Conservation (phyloP, 2,113 vertebrate species). For the Amphilophus citrinellus region DNA sequence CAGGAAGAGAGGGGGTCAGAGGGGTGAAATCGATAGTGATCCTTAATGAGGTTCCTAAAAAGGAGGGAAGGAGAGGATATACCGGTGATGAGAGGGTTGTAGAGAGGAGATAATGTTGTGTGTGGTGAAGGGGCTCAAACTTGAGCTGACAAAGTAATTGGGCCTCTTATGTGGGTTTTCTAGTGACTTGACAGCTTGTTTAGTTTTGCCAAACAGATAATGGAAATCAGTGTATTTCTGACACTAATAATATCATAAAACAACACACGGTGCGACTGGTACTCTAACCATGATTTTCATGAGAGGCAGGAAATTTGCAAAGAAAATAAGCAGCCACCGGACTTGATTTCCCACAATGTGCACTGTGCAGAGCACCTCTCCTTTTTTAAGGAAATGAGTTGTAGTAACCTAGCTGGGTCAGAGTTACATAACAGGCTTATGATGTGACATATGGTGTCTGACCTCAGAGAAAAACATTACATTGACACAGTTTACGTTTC, state of each 20-base stretch:
- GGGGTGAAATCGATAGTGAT: slow-evolving; percentile 75
- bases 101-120: background rate
- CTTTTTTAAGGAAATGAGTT: slow-evolving; percentile 21
- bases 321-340: slow-evolving; percentile 31
- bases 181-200: slow-evolving; percentile 33
- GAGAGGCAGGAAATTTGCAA: slow-evolving; percentile 21
- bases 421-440: slow-evolving; percentile 64
- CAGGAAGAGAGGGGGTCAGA: slow-evolving; percentile 56
- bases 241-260: background rate
- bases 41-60: slow-evolving; percentile 75
- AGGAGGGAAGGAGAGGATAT: slow-evolving; percentile 22
- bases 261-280: background rate
- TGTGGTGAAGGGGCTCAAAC: slow-evolving; percentile 16
- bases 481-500: background rate
- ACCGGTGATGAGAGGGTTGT: slow-evolving; percentile 19
- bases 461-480: slow-evolving; percentile 6
- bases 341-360: slow-evolving; percentile 24
- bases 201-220: slow-evolving; percentile 19
- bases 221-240: background rate
- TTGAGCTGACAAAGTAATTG: background rate
- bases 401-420: slow-evolving; percentile 42
- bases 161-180: slow-evolving; percentile 24
- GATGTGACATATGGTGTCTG: slow-evolving; percentile 46
- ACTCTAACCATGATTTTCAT: slow-evolving; percentile 12
- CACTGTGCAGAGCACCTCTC: background rate